A percentile compares a stretch with the other conserved stretches of the same genome.
These are phyloP conservation scores for Acrocephalus kingi DNA, from an alignment of 2,113 vertebrate genomes.

Conservation along the genomic window DNA sequence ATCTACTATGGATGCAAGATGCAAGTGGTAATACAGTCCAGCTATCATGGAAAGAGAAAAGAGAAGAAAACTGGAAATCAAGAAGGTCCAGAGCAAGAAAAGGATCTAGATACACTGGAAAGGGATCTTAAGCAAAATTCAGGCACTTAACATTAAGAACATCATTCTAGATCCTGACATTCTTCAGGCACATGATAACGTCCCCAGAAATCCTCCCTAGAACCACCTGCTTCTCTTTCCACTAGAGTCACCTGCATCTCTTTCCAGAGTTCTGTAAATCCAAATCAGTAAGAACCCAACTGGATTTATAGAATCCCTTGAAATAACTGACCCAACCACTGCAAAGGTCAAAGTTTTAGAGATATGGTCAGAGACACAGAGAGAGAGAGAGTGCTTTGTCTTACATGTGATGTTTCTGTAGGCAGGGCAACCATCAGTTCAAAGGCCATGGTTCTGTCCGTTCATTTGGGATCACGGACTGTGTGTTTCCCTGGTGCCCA, in stretches of 20 bases:
- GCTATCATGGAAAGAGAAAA: background rate
- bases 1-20: background rate
- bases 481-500: background rate
- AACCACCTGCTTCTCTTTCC: background rate
- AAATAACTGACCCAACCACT: background rate
- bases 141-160: background rate
- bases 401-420: too few relatives aligned
- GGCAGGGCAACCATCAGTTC: background rate
- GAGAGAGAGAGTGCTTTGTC: background rate
- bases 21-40: background rate
- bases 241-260: background rate
- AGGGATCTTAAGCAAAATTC: background rate
- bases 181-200: background rate
- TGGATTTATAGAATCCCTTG: background rate
- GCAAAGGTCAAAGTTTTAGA: background rate
- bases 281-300: background rate
- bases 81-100: background rate
- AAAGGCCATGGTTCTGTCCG: accelerated
- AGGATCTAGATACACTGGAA: background rate
- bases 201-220: background rate
- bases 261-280: background rate
- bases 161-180: background rate
- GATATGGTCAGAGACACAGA: background rate
- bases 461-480: background rate
- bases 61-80: background rate